Evolutionary conservation across 2,797 vertebrate species (phyloP).

Genomic region (Etheostoma perlongum): DNA sequence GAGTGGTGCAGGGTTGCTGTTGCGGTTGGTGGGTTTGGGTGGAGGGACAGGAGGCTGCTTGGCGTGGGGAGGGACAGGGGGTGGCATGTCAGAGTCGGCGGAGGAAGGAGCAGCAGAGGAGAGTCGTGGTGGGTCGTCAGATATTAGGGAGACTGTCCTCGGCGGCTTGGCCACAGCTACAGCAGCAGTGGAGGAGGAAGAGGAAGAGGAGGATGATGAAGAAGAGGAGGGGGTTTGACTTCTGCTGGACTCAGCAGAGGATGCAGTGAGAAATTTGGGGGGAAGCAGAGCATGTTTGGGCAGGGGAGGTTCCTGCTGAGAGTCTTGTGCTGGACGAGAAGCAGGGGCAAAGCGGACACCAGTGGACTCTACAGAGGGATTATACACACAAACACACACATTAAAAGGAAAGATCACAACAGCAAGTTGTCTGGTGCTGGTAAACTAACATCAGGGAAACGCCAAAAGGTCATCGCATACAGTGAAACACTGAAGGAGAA

Average conservation of each 20-base stretch:
- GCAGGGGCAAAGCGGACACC: conserved; percentile 82
- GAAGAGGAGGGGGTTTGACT: conserved; percentile 58
- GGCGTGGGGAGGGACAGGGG: conserved; percentile 78
- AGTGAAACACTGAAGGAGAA: not conserved
- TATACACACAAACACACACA: conserved; percentile 40
- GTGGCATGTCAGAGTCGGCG: conserved; percentile 49
- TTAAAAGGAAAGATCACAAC: conserved; percentile 26
- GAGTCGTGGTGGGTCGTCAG: conserved; percentile 50
- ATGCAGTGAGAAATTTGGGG: conserved; percentile 85
- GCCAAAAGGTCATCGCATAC: conserved; percentile 3
- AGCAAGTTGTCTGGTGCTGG: conserved; percentile 1
- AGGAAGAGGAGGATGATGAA: conserved; percentile 66
- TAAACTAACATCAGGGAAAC: conserved; percentile 17
- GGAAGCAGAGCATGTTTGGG: conserved; percentile 90
- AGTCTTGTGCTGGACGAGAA: conserved; percentile 68
- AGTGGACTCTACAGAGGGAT: conserved; percentile 81
- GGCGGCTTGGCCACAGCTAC: conserved; percentile 78
- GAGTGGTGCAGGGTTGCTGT: conserved; percentile 88
- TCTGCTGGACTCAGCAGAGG: conserved; percentile 76
- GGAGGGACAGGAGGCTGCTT: conserved; percentile 94
- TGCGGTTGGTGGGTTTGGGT: conserved; percentile 93
- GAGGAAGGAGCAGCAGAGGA: conserved; percentile 8
- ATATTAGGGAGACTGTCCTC: conserved; percentile 80
- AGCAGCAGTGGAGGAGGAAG: conserved; percentile 68
- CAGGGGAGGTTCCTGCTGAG: conserved; percentile 64